Base-by-base conservation (phyloP, 2,888 invertebrate genomes). In the Dicyrtomina minuta region DNA sequence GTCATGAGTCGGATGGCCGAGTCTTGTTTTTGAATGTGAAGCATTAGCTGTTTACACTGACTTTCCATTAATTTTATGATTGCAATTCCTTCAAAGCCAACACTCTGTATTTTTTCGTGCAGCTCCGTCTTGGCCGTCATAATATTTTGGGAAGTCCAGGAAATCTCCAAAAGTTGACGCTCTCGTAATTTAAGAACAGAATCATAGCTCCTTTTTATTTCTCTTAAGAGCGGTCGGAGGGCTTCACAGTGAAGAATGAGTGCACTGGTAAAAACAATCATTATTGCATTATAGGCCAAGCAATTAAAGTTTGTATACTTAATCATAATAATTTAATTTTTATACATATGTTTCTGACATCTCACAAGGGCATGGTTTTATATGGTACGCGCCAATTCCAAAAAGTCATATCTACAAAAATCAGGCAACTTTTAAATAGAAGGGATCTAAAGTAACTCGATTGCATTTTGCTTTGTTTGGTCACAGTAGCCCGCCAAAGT, bases 171-270 rank as follows among this genome's bases (percentile, higher is more conserved):
- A 2, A 70, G 22, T 33, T 70, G 59, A 0, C 41, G 26, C 1
- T 70, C 65, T 59, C 58, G 13, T n/a, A 70, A 6, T 13, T 20
- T 49, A 4, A 70, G 22, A 4, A 53, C 66, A 17, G 59, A 43
- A 20, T 70, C 70, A 22, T 66, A 66, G 24, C 49, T 46, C 15
- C 51, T 17, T 46, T 70, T 70, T 1, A 70, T 70, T 27, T 66
- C 60, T 24, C 66, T 26, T 10, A 70, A 55, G 12, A 66, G 17
- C 12, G 70, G 70, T 12, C 61, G 60, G 6, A 66, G 59, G 10
- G 70, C 66, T 46, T 70, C 66, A 46, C 68, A 70, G 20, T 66
- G 66, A n/a, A 70, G 66, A 20, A 70, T 66, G 39, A 70, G n/a
- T 1, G 61, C 53, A 39, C 66, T 66, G 33, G 10, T 24, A 24